Base-by-base conservation (phyloP, 1,140 invertebrate genomes). In the Lasioglossum baleicum region DNA sequence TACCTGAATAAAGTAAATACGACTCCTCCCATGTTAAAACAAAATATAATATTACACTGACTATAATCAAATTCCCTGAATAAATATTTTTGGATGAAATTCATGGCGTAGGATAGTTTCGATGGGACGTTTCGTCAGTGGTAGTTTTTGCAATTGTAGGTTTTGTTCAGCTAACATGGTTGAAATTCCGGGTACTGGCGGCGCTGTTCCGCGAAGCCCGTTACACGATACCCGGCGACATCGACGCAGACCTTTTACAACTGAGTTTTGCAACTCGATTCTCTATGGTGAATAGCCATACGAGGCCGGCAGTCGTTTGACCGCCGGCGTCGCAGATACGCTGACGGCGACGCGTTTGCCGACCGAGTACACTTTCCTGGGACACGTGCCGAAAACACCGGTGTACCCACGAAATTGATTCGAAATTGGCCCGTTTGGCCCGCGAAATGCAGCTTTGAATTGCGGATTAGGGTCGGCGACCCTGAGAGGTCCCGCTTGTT, bases 241-340 rank as follows among this genome's bases (percentile, higher is more conserved):
- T 73, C 76, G 66, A 80, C 75, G 76, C 66, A 79, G 87, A 81
- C 84, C 86, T 89, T 87, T 89, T 89, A 81, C 85, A 89, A 89
- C 85, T 87, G 76, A 82, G 80, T 90, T 90, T 90, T 90, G 82
- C 88, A 90, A 91, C 87, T 90, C 84, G 86, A 90, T 88, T 90
- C 87, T 84, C 56, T 81, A 73, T 58, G 80, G 77, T 82, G 83
- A 72, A 56, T 72, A 78, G n/a, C n/a, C 20, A 13, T n/a, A 20
- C 6, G 7, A 2, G 66, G 15, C 56, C 26, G 48, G 75, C n/a
- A 31, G 73, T 56, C 31, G 73, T 75, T 56, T 42, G 63, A 20
- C 7, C 20, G n/a, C n/a, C 48, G 31, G 7, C 74, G 74, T n/a
- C 65, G 74, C 6, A 44, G 53, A 75, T 60, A 58, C 26, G 65